Evolutionary conservation across 2,797 vertebrate species (phyloP), one percentile per base, ranked within the genome.

Genomic region (Carduelis carduelis): DNA sequence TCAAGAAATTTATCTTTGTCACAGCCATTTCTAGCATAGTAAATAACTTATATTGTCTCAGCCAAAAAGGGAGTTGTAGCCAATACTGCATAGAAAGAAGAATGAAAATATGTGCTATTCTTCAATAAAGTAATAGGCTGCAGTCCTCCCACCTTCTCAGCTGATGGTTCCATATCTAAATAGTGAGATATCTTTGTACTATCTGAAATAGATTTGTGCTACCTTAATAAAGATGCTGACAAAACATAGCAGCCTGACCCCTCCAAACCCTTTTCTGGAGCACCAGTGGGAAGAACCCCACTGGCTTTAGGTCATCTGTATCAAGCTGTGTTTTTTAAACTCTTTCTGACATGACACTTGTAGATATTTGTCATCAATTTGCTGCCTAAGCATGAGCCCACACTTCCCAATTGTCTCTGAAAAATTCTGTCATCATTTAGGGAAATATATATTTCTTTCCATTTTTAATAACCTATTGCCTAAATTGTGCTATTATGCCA

Each of bases 401-500:
- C 37, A 30, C 57, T 71, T 83, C 50, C 32, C 41, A 60, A 5
- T 82, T 91, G 47, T 70, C 52, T 72, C 70, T 41, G 47, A 83
- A 79, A 9, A 63, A 30, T 49, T 65, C 35, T 70, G 47, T 66
- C 8, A 1, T 76, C 11, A 4, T 85, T 61, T 84, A 60, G 56
- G 65, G 44, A 28, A 79, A 68, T 55, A 5, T n/a, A 2, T 65
- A 79, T 83, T 81, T 95, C 16, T 78, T 83, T 24, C 69, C 12
- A 15, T 84, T 70, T 92, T 82, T 86, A 84, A 87, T 90, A 93
- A 87, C 22, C 19, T 63, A 16, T 93, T 93, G 92, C 74, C 47
- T 72, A 79, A 95, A 90, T 87, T 82, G 64, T 0, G 0, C 66
- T 82, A 4, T 90, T 97, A 79, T 43, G 30, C 59, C 74, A 76